These are phyloP conservation scores for Bombus difficillimus DNA, from an alignment of 1,140 invertebrate species.

Conservation along the genomic window DNA sequence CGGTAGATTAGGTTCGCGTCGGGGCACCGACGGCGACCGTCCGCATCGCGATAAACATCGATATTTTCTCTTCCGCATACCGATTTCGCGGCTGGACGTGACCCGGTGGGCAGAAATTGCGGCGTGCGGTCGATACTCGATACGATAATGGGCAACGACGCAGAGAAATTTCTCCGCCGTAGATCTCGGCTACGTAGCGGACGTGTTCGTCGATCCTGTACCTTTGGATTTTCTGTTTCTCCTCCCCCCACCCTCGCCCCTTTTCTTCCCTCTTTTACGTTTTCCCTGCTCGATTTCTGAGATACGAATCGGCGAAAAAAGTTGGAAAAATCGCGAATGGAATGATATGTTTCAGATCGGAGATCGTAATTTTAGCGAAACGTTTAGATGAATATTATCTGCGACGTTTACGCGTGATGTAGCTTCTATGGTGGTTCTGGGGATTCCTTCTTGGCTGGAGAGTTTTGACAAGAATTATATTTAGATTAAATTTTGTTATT, in stretches of 20 bases:
- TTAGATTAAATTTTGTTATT: not conserved
- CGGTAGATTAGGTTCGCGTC: conserved; percentile 60
- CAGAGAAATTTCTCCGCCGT: conserved; percentile 71
- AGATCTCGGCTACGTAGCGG: conserved; percentile 30
- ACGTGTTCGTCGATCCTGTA: not conserved
- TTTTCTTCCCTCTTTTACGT: not conserved
- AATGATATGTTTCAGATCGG: not conserved
- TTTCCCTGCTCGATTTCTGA: conserved; percentile 37
- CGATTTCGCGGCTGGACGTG: conserved; percentile 78
- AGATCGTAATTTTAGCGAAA: not conserved
- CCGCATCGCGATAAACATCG: conserved; percentile 78
- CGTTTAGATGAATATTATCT: not conserved
- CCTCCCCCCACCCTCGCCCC: accelerated
- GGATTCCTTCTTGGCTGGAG: too few relatives aligned
- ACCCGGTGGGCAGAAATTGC: conserved; percentile 78
- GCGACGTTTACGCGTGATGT: not conserved
- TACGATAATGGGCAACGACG: conserved; percentile 76
- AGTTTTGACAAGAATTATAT: too few relatives aligned
- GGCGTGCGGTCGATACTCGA: conserved; percentile 75
- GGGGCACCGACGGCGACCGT: conserved; percentile 58
- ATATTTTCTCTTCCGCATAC: conserved; percentile 82
- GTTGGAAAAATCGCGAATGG: not conserved
- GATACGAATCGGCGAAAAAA: conserved; percentile 4
- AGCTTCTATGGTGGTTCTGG: not conserved
- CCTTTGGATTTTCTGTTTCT: not conserved